Percentiles rank a stretch among this genome's conserved stretches.
These are phyloP conservation scores for Lysandra coridon DNA, from an alignment of 2,888 invertebrate species.

Conservation along the genomic window DNA sequence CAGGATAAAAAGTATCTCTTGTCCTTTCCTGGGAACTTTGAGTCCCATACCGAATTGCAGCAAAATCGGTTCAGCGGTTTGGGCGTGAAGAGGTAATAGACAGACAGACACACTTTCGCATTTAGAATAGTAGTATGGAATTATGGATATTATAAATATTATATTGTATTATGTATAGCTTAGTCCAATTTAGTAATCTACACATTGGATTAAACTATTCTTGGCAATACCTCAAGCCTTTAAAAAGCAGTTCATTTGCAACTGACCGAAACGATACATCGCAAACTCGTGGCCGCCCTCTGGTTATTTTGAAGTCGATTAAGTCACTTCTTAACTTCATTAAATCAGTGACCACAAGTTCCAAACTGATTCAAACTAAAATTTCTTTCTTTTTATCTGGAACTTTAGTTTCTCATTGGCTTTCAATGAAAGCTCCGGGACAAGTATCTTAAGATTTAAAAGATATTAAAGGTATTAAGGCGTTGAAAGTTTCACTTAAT, in stretches of 20 bases:
- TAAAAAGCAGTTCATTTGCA: background rate
- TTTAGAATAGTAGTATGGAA: no score
- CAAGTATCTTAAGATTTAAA: slow-evolving; percentile 7
- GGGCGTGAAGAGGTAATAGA: no score
- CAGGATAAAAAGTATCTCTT: no score
- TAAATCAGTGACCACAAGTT: slow-evolving; percentile 2
- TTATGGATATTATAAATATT: no score
- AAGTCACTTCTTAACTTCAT: background rate
- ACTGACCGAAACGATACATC: background rate
- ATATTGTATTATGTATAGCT: no score
- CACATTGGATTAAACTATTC: no score
- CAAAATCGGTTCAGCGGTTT: no score
- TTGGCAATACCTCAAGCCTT: background rate
- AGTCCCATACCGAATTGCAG: no score
- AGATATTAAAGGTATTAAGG: background rate
- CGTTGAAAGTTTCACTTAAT: background rate
- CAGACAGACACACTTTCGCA: no score
- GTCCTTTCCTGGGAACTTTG: no score
- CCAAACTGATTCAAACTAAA: background rate
- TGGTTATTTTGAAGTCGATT: background rate
- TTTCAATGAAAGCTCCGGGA: background rate
- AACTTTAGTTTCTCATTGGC: background rate
- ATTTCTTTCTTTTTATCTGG: background rate
- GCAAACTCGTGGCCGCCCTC: background rate
- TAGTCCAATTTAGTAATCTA: no score